phyloP scores from a whole-genome alignment of 2,888 invertebrate species.

The Elgonia sp. region DNA sequence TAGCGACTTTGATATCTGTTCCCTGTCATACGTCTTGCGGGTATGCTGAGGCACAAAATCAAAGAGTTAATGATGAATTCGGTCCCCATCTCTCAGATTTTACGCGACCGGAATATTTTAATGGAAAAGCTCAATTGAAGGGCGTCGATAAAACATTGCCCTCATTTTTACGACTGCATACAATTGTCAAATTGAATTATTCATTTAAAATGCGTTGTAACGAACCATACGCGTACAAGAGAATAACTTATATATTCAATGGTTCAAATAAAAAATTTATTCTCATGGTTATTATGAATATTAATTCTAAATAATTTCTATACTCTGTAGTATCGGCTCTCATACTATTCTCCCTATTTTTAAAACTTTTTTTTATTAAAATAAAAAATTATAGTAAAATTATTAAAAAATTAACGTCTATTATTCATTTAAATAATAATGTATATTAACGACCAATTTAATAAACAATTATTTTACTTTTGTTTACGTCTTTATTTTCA shows the following conservation, averaged over 20 bases:
- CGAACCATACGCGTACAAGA: slow-evolving; percentile 44
- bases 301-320: slow-evolving; percentile 13
- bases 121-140: slow-evolving; percentile 76
- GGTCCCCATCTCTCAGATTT: slow-evolving; percentile 78
- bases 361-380: no score
- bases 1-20: slow-evolving; percentile 86
- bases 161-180: slow-evolving; percentile 65
- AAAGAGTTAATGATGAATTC: slow-evolving; percentile 83
- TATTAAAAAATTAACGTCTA: no score
- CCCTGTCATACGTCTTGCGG: slow-evolving; percentile 80
- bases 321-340: no score
- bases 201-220: slow-evolving; percentile 71
- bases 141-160: slow-evolving; percentile 71
- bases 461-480: no score
- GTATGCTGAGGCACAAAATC: slow-evolving; percentile 82
- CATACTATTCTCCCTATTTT: no score
- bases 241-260: slow-evolving; percentile 68
- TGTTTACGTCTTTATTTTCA: no score
- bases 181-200: slow-evolving; percentile 71
- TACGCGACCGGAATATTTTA: slow-evolving; percentile 75
- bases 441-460: no score
- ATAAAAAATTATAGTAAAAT: no score
- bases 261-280: slow-evolving; percentile 47
- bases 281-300: slow-evolving; percentile 38
- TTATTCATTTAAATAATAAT: no score